Evolutionary conservation across 2,888 invertebrate genomes (phyloP).

Genomic region (Junonia oenone): DNA sequence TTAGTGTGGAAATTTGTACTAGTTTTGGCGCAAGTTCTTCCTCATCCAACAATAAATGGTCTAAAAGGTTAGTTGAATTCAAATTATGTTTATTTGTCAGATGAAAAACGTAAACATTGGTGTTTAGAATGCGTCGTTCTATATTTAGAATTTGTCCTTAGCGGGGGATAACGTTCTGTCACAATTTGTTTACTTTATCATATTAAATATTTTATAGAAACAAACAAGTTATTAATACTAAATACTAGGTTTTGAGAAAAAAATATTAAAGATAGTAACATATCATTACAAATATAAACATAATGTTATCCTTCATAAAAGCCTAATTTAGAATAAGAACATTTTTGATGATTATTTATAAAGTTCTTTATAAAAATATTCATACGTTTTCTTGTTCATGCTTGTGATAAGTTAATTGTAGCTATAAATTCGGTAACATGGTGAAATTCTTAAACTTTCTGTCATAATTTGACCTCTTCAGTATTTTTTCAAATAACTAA

Average conservation of each 20-base stretch:
- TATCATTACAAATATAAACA: too few relatives aligned
- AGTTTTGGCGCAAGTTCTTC: constrained; percentile 48
- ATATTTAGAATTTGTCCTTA: constrained; percentile 45
- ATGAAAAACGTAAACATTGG: constrained; percentile 27
- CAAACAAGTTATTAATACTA: neutral
- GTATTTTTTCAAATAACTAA: too few relatives aligned
- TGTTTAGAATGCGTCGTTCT: constrained; percentile 38
- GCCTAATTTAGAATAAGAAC: too few relatives aligned
- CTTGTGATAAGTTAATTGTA: too few relatives aligned
- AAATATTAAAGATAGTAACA: neutral
- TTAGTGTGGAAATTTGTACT: constrained; percentile 48
- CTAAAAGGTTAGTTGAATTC: constrained; percentile 48
- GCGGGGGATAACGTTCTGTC: constrained; percentile 19
- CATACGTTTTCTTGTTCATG: too few relatives aligned
- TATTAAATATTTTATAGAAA: neutral
- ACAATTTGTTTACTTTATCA: constrained; percentile 5
- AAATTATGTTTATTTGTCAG: constrained; percentile 17
- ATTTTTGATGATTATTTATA: too few relatives aligned
- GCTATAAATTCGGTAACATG: too few relatives aligned
- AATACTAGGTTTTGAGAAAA: neutral
- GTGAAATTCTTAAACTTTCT: too few relatives aligned
- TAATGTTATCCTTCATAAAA: too few relatives aligned
- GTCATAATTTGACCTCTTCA: too few relatives aligned
- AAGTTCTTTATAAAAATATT: too few relatives aligned
- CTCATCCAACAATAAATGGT: constrained; percentile 38